Conservation (phyloP, 2,113 vertebrate genomes). For the Sylvicapra grimmia region DNA sequence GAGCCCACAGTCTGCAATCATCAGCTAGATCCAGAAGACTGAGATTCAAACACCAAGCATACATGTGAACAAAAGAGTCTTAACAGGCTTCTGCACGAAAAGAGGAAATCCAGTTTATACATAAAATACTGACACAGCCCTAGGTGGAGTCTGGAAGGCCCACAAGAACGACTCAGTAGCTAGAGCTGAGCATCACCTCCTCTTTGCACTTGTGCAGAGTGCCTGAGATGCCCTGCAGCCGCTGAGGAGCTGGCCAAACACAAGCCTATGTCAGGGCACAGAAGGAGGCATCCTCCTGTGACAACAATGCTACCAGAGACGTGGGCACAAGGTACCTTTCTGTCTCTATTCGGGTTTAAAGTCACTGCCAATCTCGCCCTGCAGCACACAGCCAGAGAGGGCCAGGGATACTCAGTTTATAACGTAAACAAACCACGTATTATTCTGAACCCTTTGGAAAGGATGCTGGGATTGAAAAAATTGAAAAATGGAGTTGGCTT, state of each 20-base stretch:
- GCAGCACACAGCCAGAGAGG: not conserved
- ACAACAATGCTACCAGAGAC: not conserved
- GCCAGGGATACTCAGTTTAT: not conserved
- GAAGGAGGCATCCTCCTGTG: not conserved
- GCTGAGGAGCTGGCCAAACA: not conserved
- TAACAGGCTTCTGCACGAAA: slow-evolving; percentile 9
- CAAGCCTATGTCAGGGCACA: not conserved
- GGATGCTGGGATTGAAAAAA: not conserved
- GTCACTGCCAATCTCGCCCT: not conserved
- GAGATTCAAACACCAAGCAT: not conserved
- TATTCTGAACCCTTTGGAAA: not conserved
- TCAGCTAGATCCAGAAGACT: not conserved
- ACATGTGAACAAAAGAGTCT: not conserved
- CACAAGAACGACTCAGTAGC: not conserved
- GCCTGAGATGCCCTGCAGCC: not conserved
- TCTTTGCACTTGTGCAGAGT: not conserved
- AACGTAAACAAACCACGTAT: not conserved
- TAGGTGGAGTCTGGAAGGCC: not conserved
- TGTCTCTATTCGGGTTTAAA: not conserved
- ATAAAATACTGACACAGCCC: not conserved
- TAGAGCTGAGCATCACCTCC: not conserved
- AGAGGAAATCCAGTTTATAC: slow-evolving; percentile 6
- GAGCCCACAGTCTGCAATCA: not conserved
- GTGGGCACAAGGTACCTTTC: not conserved
- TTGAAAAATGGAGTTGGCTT: not conserved